Conservation (phyloP, 2,797 vertebrate genomes). For the Argentina silus region DNA sequence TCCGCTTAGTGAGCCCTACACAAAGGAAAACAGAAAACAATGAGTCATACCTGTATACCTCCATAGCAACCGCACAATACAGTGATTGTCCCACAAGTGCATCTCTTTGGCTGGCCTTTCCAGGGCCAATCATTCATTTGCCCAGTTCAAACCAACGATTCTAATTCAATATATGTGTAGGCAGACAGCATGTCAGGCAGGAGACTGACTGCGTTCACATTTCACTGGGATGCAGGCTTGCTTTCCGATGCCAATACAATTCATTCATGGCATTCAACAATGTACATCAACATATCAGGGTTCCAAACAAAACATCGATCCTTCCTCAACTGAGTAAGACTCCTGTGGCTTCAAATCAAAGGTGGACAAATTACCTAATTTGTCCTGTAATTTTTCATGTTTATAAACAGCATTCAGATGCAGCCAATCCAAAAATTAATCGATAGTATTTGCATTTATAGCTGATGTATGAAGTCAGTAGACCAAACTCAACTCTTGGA, state of each 20-base stretch:
- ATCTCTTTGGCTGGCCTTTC: constrained; percentile 27
- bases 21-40: constrained; percentile 28
- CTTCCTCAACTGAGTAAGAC: background rate
- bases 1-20: constrained; percentile 32
- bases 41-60: constrained; percentile 52
- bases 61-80: constrained; percentile 47
- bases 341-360: background rate
- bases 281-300: background rate
- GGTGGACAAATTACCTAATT: background rate
- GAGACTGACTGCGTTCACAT: background rate
- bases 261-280: background rate
- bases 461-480: background rate
- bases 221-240: background rate
- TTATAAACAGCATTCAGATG: background rate
- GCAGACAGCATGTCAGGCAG: background rate
- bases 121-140: constrained; percentile 26
- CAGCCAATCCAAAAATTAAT: background rate
- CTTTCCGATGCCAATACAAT: background rate
- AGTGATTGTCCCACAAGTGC: constrained; percentile 26
- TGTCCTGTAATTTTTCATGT: background rate
- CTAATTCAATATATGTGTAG: background rate
- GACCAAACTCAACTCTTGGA: background rate
- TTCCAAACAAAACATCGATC: background rate
- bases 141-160: constrained; percentile 15
- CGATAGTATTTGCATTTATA: background rate